Percentiles rank a stretch among this genome's conserved stretches.
phyloP scores from a whole-genome alignment of 2,888 invertebrate genomes.

The Malachius bipustulatus region DNA sequence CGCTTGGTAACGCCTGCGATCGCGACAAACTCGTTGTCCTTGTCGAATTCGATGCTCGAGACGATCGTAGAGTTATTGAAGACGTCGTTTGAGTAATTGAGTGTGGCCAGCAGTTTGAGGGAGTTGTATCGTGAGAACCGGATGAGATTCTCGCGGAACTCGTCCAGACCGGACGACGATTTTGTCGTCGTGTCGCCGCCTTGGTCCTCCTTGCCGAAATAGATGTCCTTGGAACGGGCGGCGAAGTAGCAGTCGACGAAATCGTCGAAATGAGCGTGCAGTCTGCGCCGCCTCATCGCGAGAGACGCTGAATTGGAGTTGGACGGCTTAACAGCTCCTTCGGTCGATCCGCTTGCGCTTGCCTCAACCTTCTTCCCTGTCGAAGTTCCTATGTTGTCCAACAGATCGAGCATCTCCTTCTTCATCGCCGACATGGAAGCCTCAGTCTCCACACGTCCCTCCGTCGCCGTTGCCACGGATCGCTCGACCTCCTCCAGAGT shows the following conservation, averaged over 20 bases:
- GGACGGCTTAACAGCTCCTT: constrained; percentile 10
- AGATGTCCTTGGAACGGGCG: constrained; percentile 59
- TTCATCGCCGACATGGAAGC: constrained; percentile 43
- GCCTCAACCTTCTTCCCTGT: constrained; percentile 30
- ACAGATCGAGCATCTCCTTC: constrained; percentile 44
- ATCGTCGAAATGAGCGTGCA: constrained; percentile 81
- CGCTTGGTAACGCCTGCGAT: constrained; percentile 92
- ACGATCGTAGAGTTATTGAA: constrained; percentile 79
- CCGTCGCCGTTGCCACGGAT: constrained; percentile 34
- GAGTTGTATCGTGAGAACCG: constrained; percentile 74
- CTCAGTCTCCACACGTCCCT: constrained; percentile 34
- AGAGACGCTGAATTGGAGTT: constrained; percentile 32
- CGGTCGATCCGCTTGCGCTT: constrained; percentile 6
- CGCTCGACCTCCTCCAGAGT: constrained; percentile 43
- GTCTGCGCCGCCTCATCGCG: constrained; percentile 56
- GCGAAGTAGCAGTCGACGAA: constrained; percentile 79
- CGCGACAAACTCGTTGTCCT: constrained; percentile 90
- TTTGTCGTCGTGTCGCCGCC: constrained; percentile 27
- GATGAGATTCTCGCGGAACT: constrained; percentile 74
- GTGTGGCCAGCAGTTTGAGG: constrained; percentile 68
- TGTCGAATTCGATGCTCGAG: constrained; percentile 90
- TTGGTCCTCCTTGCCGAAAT: constrained; percentile 46
- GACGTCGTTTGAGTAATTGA: constrained; percentile 82
- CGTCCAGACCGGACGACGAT: constrained; percentile 47
- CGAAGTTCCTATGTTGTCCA: constrained; percentile 42